phyloP scores from a whole-genome alignment of 2,888 invertebrate genomes.

The Loripinus fragilis region DNA sequence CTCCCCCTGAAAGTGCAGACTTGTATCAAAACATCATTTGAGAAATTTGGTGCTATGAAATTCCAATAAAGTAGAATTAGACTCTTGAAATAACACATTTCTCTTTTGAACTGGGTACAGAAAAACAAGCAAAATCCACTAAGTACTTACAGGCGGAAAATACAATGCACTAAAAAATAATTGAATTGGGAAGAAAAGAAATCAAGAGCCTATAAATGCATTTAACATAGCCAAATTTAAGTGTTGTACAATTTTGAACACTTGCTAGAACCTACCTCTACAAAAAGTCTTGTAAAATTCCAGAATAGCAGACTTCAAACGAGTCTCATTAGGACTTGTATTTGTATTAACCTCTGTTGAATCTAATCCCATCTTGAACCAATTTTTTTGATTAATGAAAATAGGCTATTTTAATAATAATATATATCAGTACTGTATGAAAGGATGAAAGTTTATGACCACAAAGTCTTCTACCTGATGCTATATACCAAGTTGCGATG shows the following conservation, averaged over 20 bases:
- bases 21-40: slow-evolving; percentile 17
- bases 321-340: slow-evolving; percentile 45
- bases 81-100: slow-evolving; percentile 8
- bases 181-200: too few species aligned
- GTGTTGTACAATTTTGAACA: too few species aligned
- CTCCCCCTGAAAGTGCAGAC: neutral
- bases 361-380: neutral
- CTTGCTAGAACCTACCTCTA: slow-evolving; percentile 35
- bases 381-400: too few species aligned
- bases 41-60: neutral
- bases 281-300: slow-evolving; percentile 45
- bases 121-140: neutral
- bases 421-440: too few species aligned
- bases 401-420: too few species aligned
- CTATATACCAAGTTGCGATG: neutral
- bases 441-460: too few species aligned
- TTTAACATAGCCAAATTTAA: too few species aligned
- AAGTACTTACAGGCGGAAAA: neutral
- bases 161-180: too few species aligned
- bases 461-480: neutral
- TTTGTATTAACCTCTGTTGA: slow-evolving; percentile 28
- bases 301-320: slow-evolving; percentile 43
- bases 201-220: too few species aligned
- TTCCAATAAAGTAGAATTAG: slow-evolving; percentile 5
- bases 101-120: neutral